phyloP scores from a whole-genome alignment of 2,888 invertebrate species.

The Lepeophtheirus nordmannii region DNA sequence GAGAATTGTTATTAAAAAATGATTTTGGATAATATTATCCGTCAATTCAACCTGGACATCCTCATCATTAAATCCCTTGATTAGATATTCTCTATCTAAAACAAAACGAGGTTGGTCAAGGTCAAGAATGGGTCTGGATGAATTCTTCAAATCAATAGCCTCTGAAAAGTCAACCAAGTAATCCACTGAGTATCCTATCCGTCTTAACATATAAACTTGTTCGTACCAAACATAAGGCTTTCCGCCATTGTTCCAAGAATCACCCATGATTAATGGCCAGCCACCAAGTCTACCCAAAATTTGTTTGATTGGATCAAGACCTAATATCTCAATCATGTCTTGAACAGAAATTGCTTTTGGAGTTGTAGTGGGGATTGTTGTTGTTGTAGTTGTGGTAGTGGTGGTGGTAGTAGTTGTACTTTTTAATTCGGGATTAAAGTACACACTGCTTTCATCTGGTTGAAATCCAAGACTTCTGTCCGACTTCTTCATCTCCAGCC shows the following conservation, averaged over 20 bases:
- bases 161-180: conserved; percentile 80
- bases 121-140: conserved; percentile 48
- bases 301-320: conserved; percentile 51
- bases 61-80: conserved; percentile 64
- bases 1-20: not conserved
- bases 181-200: conserved; percentile 67
- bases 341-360: not conserved
- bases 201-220: conserved; percentile 62
- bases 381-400: not conserved
- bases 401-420: not conserved
- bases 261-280: conserved; percentile 77
- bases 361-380: not conserved
- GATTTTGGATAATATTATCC: not conserved
- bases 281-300: conserved; percentile 67
- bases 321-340: conserved; percentile 46
- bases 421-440: not conserved
- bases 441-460: not conserved
- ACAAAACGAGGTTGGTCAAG: conserved; percentile 74
- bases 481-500: not conserved
- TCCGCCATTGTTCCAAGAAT: conserved; percentile 45
- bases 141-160: conserved; percentile 74
- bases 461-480: not conserved
- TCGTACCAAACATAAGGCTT: conserved; percentile 60
- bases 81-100: conserved; percentile 58
- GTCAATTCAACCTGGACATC: conserved; percentile 48